Evolutionary conservation across 2,113 vertebrate genomes (phyloP).

Genomic region (Tympanuchus pallidicinctus): DNA sequence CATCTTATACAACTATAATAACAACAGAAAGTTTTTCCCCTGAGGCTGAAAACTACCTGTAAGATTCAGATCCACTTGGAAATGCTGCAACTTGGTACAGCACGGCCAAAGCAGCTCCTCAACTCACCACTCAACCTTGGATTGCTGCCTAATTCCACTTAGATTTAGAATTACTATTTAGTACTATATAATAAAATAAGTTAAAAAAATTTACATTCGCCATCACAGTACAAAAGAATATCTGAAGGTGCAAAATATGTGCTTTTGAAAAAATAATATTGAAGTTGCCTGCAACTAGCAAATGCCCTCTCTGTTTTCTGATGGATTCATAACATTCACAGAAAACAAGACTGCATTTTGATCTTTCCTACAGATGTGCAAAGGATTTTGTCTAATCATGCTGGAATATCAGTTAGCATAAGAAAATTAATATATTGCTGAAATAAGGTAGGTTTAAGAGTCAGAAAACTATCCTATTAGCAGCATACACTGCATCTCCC

Average conservation of each 20-base stretch:
- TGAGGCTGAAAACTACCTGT: neutral
- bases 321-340: neutral
- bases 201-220: neutral
- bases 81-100: neutral
- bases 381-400: neutral
- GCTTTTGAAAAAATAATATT: neutral
- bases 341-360: neutral
- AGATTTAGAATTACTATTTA: neutral
- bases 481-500: neutral
- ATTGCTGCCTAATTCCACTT: neutral
- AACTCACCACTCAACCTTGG: neutral
- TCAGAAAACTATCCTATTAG: neutral
- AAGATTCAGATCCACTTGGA: neutral
- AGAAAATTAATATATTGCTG: neutral
- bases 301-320: neutral
- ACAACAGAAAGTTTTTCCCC: neutral
- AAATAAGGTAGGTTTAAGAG: neutral
- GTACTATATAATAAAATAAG: neutral
- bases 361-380: neutral
- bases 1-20: neutral
- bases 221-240: neutral
- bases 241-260: neutral
- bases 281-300: neutral
- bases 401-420: neutral
- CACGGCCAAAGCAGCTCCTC: fast-evolving